A percentile compares a stretch with the other conserved stretches of the same genome.
Evolutionary conservation across 2,113 vertebrate species (phyloP).

Genomic region (Neolamprologus toae): DNA sequence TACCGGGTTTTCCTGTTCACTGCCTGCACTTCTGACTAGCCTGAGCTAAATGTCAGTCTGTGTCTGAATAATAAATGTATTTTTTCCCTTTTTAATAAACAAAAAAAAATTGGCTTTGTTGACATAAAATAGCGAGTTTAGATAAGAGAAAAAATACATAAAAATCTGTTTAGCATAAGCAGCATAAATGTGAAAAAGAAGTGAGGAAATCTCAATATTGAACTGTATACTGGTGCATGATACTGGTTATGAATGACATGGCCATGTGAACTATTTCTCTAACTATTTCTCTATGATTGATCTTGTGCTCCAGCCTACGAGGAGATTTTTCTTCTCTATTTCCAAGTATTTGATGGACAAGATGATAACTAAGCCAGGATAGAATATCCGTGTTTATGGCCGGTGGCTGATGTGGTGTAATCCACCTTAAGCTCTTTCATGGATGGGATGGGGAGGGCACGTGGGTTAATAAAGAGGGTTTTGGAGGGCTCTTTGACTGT

Average conservation of each 20-base stretch:
- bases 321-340: slow-evolving; percentile 14
- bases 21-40: not conserved
- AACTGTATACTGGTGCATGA: not conserved
- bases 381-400: slow-evolving; percentile 44
- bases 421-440: slow-evolving; percentile 53
- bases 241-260: not conserved
- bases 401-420: slow-evolving; percentile 50
- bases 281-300: not conserved
- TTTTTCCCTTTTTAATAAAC: not conserved
- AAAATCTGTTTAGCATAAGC: not conserved
- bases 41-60: not conserved
- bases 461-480: not conserved
- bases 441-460: not conserved
- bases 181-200: not conserved
- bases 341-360: slow-evolving; percentile 24
- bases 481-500: not conserved
- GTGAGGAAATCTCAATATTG: not conserved
- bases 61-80: not conserved
- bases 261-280: not conserved
- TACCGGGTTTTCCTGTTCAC: not conserved
- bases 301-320: not conserved
- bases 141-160: not conserved
- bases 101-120: not conserved
- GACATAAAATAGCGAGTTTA: not conserved
- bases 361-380: slow-evolving; percentile 38